Conservation (phyloP, 2,113 vertebrate genomes). For the Penelope pileata region DNA sequence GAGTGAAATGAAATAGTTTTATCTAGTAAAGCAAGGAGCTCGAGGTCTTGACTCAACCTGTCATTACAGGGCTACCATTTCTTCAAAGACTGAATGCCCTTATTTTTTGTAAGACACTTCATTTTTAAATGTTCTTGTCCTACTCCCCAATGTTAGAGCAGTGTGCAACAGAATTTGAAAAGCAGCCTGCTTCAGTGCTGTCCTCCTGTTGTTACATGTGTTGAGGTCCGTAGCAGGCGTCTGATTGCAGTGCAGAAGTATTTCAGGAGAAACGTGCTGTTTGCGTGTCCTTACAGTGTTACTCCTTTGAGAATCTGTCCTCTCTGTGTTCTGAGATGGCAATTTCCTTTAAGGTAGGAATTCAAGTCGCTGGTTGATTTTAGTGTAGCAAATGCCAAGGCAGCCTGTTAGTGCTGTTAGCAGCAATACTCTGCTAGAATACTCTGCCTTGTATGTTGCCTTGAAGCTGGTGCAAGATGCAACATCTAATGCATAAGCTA, state of each 20-base stretch:
- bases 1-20: background rate
- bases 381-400: background rate
- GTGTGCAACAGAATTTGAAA: background rate
- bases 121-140: background rate
- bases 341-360: constrained; percentile 27
- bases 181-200: background rate
- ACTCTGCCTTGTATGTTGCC: background rate
- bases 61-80: background rate
- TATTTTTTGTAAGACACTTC: background rate
- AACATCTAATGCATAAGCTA: background rate
- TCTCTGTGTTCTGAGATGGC: constrained; percentile 30
- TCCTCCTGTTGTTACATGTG: background rate
- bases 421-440: background rate
- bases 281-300: background rate
- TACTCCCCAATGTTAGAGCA: background rate
- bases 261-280: background rate
- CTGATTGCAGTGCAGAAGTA: background rate
- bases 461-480: background rate
- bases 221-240: background rate
- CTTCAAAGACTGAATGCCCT: background rate
- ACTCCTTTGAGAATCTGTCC: constrained; percentile 19
- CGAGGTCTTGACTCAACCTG: background rate
- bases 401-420: background rate
- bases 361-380: constrained; percentile 7
- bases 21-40: background rate